Base-by-base conservation (phyloP, 2,888 invertebrate species). In the Pandemis heparana region DNA sequence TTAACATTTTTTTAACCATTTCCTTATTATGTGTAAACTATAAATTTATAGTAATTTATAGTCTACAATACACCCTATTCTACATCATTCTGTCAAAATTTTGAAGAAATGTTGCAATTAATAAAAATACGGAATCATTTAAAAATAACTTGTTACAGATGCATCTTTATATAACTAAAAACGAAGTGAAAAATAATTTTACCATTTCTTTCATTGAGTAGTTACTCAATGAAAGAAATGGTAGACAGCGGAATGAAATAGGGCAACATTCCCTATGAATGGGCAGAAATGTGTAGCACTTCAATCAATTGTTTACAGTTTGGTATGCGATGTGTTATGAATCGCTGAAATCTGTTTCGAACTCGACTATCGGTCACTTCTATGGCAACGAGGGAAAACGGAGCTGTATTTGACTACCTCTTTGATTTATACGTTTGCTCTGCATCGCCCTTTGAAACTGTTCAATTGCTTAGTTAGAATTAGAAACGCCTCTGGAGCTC, bases 301-400 rank as follows among this genome's bases (percentile, higher is more conserved):
- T 23, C 56, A 18, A 16, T 48, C 72, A 68, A 73, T 73, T 69
- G 68, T 69, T 69, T 48, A 73, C 68, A 73, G 39, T 59, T 56
- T 51, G 48, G 73, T 64, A 64, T 59, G 68, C 68, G 48, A 23
- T 59, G 46, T 63, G 56, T 59, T 68, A 73, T 68, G 68, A 60
- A 73, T 73, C 63, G 68, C 56, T 73, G 63, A 68, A 68, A 73
- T 73, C 73, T 64, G 68, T 73, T 69, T 69, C 51, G 63, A 48
- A 38, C 48, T 56, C 53, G 62, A 64, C 73, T 48, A 69, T 69
- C 68, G 68, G 68, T 73, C 68, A 69, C 63, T 69, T 69, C 56
- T 59, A 73, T 16, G 63, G 63, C 63, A 64, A 60, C 68, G 68
- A 18, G 39, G 63, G 48, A 68, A 63, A 68, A 64, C 48, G 68